Evolutionary conservation across 1,140 invertebrate species (phyloP).

Genomic region (Callitettix versicolor): DNA sequence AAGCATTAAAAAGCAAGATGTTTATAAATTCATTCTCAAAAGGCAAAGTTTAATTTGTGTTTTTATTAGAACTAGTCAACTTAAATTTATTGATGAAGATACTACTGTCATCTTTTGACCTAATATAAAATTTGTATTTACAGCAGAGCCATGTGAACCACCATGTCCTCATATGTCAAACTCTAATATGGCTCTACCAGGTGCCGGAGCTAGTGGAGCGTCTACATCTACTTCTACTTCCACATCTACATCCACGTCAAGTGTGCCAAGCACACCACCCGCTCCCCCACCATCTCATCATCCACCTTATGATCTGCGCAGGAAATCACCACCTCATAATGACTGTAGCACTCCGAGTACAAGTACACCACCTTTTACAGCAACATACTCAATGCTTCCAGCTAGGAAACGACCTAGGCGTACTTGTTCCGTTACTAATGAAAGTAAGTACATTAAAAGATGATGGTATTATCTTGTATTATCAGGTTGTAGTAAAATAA

Average conservation of each 20-base stretch:
- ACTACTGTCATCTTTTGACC: too few relatives aligned
- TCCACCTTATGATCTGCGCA: conserved; percentile 68
- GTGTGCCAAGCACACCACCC: conserved; percentile 1
- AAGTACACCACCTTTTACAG: conserved; percentile 23
- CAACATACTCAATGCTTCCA: conserved; percentile 50
- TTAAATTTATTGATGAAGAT: too few relatives aligned
- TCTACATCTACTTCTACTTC: conserved; percentile 29
- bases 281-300: conserved; percentile 47
- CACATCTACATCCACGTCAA: conserved; percentile 30
- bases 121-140: too few relatives aligned
- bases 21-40: too few relatives aligned
- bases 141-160: conserved; percentile 64
- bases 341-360: conserved; percentile 24
- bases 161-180: conserved; percentile 43
- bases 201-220: conserved; percentile 16
- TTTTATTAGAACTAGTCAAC: too few relatives aligned
- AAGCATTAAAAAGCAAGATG: too few relatives aligned
- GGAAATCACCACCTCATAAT: conserved; percentile 48
- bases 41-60: too few relatives aligned
- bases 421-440: conserved; percentile 46
- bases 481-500: too few relatives aligned
- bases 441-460: conserved; percentile 42
- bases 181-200: conserved; percentile 18
- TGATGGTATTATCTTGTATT: too few relatives aligned
- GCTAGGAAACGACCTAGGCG: conserved; percentile 67